Evolutionary conservation across 1,140 invertebrate genomes (phyloP), one percentile per base, ranked within the genome.

Genomic region (Saxidomus purpurata): DNA sequence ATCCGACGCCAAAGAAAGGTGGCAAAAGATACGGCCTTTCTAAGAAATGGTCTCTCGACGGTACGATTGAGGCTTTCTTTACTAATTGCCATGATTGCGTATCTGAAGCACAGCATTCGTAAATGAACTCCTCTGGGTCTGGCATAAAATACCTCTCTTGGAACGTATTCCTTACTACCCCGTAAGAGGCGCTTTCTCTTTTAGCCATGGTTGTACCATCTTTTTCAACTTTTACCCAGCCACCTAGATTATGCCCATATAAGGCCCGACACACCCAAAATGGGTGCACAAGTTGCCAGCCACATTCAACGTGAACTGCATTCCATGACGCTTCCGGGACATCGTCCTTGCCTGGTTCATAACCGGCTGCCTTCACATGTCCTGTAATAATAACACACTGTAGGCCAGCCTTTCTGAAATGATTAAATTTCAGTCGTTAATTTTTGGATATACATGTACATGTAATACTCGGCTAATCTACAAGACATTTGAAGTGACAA

Each of bases 171-270:
- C 38, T 63, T 22, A 86, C n/a, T 0, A 90, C 47, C 0, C 91
- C 90, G 15, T 19, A 25, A 40, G 82, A 38, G n/a, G 25, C 84
- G 11, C 49, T 36, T 55, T 87, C 47, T 47, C 36, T 67, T 43
- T 84, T 36, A 8, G 36, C 49, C 19, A 76, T 59, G 0, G 67
- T 13, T 69, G 83, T 52, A n/a, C 90, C 90, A 17, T 83, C 81
- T n/a, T 74, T 76, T 61, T 90, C 91, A n/a, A 91, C 28, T 55
- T 92, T 92, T 19, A 90, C 87, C 91, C 91, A 91, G 22, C 91
- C 91, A 11, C 88, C 90, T 34, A 89, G 19, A 9, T 40, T 74
- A 19, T 86, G 55, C 9, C 91, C 91, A 40, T 80, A 85, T 15
- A 92, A 28, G 4, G 87, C 71, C 25, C 84, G 52, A 86, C 91